A percentile compares a stretch with the other conserved stretches of the same genome.
phyloP scores from a whole-genome alignment of 2,113 vertebrate genomes.

The Laticauda laticaudata region DNA sequence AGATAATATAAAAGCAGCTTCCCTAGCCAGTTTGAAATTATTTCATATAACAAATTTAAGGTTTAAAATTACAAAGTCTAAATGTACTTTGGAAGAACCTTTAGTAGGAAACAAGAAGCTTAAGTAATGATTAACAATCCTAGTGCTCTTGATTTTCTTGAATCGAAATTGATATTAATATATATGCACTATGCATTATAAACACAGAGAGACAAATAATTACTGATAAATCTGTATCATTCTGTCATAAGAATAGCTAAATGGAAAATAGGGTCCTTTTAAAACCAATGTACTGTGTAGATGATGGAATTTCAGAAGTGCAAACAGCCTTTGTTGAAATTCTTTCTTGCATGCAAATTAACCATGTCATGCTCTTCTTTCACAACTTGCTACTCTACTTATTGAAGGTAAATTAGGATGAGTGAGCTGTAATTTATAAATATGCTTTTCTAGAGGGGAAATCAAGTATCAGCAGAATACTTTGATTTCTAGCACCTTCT shows the following conservation, averaged over 20 bases:
- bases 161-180: background rate
- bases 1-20: background rate
- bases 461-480: slow-evolving; percentile 42
- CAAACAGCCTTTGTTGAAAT: background rate
- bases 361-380: background rate
- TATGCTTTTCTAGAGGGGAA: background rate
- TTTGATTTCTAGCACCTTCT: slow-evolving; percentile 45
- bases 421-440: background rate
- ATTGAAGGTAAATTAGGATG: background rate
- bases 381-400: background rate
- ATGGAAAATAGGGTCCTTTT: background rate
- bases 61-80: background rate
- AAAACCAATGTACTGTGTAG: background rate
- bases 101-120: background rate
- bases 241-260: background rate
- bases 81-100: background rate
- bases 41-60: background rate
- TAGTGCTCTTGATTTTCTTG: background rate
- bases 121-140: background rate
- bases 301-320: background rate
- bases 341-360: background rate
- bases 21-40: background rate
- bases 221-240: background rate
- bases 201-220: background rate
- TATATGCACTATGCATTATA: background rate